phyloP scores from a whole-genome alignment of 2,888 invertebrate species.

The Orthonevra nobilis region DNA sequence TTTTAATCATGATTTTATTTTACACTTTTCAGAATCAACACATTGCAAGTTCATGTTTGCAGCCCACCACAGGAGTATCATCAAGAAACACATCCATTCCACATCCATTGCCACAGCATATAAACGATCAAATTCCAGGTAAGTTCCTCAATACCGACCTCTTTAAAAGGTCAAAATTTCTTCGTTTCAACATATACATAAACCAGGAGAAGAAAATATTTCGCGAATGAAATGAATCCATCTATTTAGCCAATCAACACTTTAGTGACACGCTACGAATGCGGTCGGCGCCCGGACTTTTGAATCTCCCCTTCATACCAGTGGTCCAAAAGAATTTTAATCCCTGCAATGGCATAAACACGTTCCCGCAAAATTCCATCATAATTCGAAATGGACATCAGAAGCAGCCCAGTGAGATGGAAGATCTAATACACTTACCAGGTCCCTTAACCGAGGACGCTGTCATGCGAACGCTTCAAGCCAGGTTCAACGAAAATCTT shows the following conservation, averaged over 20 bases:
- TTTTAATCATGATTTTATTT: too few species aligned
- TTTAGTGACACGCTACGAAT: constrained; percentile 72
- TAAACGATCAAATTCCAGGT: constrained; percentile 74
- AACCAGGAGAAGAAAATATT: constrained; percentile 24
- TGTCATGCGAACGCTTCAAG: constrained; percentile 93
- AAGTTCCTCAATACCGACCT: too few species aligned
- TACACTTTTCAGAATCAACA: constrained; percentile 73
- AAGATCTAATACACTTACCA: constrained; percentile 94
- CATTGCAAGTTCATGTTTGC: constrained; percentile 77
- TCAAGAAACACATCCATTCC: constrained; percentile 80
- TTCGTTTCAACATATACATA: too few species aligned
- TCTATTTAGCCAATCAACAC: constrained; percentile 57
- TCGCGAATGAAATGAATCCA: constrained; percentile 41
- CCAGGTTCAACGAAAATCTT: constrained; percentile 91
- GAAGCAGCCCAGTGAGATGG: constrained; percentile 82
- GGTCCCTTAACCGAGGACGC: constrained; percentile 97
- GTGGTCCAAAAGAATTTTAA: constrained; percentile 74
- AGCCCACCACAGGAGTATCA: constrained; percentile 75
- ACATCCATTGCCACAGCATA: constrained; percentile 80
- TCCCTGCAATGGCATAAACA: constrained; percentile 77
- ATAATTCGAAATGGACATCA: constrained; percentile 51
- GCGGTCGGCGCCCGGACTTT: constrained; percentile 71
- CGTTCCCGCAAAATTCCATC: constrained; percentile 71
- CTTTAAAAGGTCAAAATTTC: too few species aligned
- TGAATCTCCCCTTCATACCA: constrained; percentile 74